phyloP scores from a whole-genome alignment of 2,888 invertebrate genomes.

The Drosophila antonietae region DNA sequence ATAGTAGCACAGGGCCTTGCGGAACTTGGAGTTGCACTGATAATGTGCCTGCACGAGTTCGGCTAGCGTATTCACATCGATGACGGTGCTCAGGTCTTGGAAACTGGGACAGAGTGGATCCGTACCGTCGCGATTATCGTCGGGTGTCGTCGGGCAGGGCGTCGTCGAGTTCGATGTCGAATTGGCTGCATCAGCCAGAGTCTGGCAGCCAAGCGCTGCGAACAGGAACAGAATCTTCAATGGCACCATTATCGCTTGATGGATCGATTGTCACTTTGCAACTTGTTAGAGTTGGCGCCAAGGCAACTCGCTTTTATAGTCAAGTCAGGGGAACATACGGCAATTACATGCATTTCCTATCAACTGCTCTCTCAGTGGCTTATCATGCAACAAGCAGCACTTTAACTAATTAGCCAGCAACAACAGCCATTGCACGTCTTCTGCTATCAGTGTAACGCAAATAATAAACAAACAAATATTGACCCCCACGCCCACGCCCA shows the following conservation, averaged over 20 bases:
- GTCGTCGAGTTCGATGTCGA: neutral
- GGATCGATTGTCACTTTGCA: slow-evolving; percentile 7
- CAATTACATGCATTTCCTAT: slow-evolving; percentile 55
- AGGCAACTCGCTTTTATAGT: slow-evolving; percentile 56
- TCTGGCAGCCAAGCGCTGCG: slow-evolving; percentile 15
- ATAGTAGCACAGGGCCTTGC: slow-evolving; percentile 61
- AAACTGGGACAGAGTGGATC: slow-evolving; percentile 52
- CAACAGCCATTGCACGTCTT: neutral
- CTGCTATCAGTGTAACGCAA: slow-evolving; percentile 30
- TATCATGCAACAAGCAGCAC: slow-evolving; percentile 39
- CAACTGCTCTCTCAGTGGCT: slow-evolving; percentile 23
- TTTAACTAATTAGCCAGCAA: slow-evolving; percentile 36
- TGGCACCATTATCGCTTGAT: slow-evolving; percentile 34
- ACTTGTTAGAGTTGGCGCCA: slow-evolving; percentile 20
- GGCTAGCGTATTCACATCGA: slow-evolving; percentile 36
- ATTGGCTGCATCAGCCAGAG: neutral
- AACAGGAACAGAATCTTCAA: slow-evolving; percentile 43
- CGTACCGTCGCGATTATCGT: slow-evolving; percentile 7
- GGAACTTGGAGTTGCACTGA: slow-evolving; percentile 57
- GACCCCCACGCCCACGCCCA: neutral
- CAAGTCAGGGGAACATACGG: neutral
- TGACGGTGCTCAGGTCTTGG: slow-evolving; percentile 53
- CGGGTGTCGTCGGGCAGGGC: slow-evolving; percentile 19
- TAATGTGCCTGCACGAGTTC: slow-evolving; percentile 55
- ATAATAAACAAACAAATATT: slow-evolving; percentile 18